A percentile compares a stretch with the other conserved stretches of the same genome.
These are phyloP conservation scores for Enteromius mattozi DNA, from an alignment of 2,797 vertebrate genomes.

Conservation along the genomic window DNA sequence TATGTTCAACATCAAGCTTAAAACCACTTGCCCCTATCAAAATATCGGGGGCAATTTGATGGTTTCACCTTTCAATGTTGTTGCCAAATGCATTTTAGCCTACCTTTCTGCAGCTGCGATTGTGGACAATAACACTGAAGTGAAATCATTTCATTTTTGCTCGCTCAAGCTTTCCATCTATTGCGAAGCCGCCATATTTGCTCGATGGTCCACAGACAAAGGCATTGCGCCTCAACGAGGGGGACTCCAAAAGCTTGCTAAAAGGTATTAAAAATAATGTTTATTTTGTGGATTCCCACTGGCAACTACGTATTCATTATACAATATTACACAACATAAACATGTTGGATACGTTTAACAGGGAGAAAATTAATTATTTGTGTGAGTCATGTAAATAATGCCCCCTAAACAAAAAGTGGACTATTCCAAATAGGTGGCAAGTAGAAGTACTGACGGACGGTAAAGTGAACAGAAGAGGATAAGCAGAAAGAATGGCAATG, in stretches of 20 bases:
- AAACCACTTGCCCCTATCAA: not conserved
- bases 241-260: constrained; percentile 12
- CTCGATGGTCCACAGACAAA: constrained; percentile 79
- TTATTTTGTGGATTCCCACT: not conserved
- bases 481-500: constrained; percentile 37
- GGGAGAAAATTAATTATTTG: not conserved
- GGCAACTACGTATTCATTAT: not conserved
- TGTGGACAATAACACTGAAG: constrained; percentile 68
- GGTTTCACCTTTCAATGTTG: constrained; percentile 13
- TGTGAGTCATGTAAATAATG: not conserved
- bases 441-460: constrained; percentile 58
- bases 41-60: not conserved
- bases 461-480: constrained; percentile 29
- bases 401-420: constrained; percentile 70
- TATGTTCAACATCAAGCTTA: constrained; percentile 47
- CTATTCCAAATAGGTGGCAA: constrained; percentile 78
- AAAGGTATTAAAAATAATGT: not conserved
- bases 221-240: constrained; percentile 71
- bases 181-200: constrained; percentile 87
- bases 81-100: constrained; percentile 58
- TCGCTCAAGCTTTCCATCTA: constrained; percentile 85
- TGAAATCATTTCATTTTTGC: constrained; percentile 80
- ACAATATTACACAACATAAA: not conserved
- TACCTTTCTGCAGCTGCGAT: constrained; percentile 73
- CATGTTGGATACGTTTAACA: not conserved